Base-by-base conservation (phyloP, 2,113 vertebrate species). In the Zosterops hypoxanthus region DNA sequence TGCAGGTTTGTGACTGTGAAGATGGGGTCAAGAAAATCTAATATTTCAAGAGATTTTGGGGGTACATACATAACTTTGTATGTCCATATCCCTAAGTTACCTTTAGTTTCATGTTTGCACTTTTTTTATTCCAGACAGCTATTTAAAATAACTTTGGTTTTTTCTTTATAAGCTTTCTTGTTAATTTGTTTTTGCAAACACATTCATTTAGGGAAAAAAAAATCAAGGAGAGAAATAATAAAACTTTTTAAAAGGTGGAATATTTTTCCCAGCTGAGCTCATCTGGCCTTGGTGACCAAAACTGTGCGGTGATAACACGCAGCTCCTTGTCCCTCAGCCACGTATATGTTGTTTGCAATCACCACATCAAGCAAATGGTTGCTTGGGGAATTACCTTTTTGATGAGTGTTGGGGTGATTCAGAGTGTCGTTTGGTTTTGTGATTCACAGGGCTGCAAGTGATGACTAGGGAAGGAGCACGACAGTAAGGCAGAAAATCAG, bases 311-410 rank as follows among this genome's bases (percentile, higher is more conserved):
- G 75, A 44, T 83, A 83, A 59, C 39, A 47, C 0, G 0, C 76
- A 88, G 53, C 55, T 93, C 82, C 49, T 52, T 8, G 12, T 3
- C 15, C 44, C 69, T 78, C 41, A n/a, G 69, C 64, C 76, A 78
- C 3, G 4, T 68, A 34, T 44, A 19, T 87, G 49, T 78, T 81
- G 60, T 95, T 87, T 89, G 73, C 50, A 56, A 76, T 89, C 71
- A 85, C 84, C 89, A 72, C 82, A 82, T 93, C 93, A 83, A 90
- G 68, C 50, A 73, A 89, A 91, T 72, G 77, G 60, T 86, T 86
- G 63, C 90, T 94, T 70, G 75, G 90, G 93, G 93, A 95, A 86
- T 95, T 96, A 96, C 95, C 95, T 95, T 95, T 94, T 94, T 23
- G 50, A 68, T 83, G 90, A 95, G 59, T n/a, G 50, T 88, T 73